Conservation (phyloP, 2,888 invertebrate genomes). For the Drosophila merina region DNA sequence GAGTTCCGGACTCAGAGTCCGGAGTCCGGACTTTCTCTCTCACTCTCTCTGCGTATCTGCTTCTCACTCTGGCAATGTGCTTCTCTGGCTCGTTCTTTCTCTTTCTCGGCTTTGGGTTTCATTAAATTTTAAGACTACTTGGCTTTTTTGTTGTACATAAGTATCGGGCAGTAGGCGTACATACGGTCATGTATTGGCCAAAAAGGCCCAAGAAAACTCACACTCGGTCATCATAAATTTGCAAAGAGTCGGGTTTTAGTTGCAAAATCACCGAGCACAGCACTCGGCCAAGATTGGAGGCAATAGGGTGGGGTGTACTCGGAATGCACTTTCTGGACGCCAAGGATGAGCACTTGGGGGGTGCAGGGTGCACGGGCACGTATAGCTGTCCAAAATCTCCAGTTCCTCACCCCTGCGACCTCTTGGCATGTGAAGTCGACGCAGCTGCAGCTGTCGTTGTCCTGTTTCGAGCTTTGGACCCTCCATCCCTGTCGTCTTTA, state of each 20-base stretch:
- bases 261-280: slow-evolving; percentile 28
- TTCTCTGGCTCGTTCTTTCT: slow-evolving; percentile 8
- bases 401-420: neutral
- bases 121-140: slow-evolving; percentile 79
- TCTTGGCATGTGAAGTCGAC: slow-evolving; percentile 33
- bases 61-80: neutral
- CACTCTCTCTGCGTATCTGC: slow-evolving; percentile 11
- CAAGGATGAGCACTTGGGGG: slow-evolving; percentile 34
- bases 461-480: slow-evolving; percentile 27
- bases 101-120: slow-evolving; percentile 55
- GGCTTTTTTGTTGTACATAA: slow-evolving; percentile 72
- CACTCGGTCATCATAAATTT: slow-evolving; percentile 53
- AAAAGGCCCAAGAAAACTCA: slow-evolving; percentile 77
- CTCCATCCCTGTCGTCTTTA: slow-evolving; percentile 66
- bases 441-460: slow-evolving; percentile 64
- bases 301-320: neutral
- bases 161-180: slow-evolving; percentile 30
- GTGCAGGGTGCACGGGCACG: neutral
- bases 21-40: slow-evolving; percentile 1
- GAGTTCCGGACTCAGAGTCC: slow-evolving; percentile 22
- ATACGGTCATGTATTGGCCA: slow-evolving; percentile 56
- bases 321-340: slow-evolving; percentile 40
- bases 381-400: slow-evolving; percentile 2
- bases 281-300: slow-evolving; percentile 14
- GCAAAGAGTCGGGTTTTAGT: slow-evolving; percentile 41